Evolutionary conservation across 2,797 vertebrate genomes (phyloP), one percentile per base, ranked within the genome.

Genomic region (Florisuga fusca): DNA sequence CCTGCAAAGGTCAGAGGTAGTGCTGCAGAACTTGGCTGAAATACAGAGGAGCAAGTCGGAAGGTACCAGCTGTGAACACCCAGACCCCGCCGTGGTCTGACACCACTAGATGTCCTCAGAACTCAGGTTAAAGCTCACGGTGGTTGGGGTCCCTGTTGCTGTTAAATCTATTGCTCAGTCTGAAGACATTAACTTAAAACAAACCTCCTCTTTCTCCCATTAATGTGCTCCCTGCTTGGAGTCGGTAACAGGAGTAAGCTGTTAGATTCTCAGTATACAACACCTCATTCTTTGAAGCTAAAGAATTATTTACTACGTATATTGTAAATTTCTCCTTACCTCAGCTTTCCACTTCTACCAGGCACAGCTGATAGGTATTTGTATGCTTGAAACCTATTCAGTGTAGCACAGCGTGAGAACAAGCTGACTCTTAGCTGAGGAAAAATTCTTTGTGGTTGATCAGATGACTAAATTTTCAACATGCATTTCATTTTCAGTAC

Each of bases 91-190:
- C 20, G 55, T 26, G 55, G 59, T 41, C 20, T 71, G 57, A 23
- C 12, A 63, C 96, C 96, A 36, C 92, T 92, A 97, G 94, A 84
- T 92, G 93, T 94, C 92, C 93, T 90, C 95, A 85, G 86, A 89
- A 94, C 22, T 64, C 94, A 87, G 64, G 21, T 53, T 89, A 85
- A 45, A 34, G 11, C 50, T 53, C 41, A 8, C 46, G 20, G 12
- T 19, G 27, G 26, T 10, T 21, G 19, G 4, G 73, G 45, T 62
- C 55, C 58, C 66, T 6, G 23, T 0, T 43, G 59, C 17, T 33
- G 46, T 15, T 36, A 9, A 53, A 31, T 46, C 51, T 36, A 21
- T 51, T 54, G 33, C 10, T 66, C 8, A 63, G 59, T 43, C 25
- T 36, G 18, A 69, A 45, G 62, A 34, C 18, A 36, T 41, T 0